Percentiles rank a stretch among this genome's conserved stretches.
Conservation (phyloP, 2,888 invertebrate genomes). For the Torymus texanus region DNA sequence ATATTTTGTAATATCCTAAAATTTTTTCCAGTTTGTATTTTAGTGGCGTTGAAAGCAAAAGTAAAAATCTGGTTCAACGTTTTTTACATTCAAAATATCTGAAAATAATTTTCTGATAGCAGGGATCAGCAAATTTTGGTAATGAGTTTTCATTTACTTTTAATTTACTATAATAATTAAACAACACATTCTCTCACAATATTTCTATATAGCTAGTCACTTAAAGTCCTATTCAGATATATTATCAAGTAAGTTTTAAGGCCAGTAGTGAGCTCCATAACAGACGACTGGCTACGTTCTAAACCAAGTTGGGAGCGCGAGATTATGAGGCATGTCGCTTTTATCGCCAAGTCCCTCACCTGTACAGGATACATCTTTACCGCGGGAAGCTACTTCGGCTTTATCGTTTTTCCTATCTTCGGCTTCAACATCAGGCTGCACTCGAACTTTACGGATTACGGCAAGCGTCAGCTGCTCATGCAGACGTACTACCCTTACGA, state of each 20-base stretch:
- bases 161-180: too few species aligned
- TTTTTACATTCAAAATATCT: not conserved
- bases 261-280: constrained; percentile 9
- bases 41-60: not conserved
- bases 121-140: too few species aligned
- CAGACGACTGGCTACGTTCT: not conserved
- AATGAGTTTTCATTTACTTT: too few species aligned
- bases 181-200: too few species aligned
- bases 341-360: not conserved
- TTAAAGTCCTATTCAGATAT: too few species aligned
- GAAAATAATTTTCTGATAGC: too few species aligned
- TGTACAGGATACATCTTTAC: not conserved
- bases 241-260: constrained; percentile 1
- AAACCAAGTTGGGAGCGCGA: not conserved
- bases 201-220: too few species aligned
- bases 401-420: not conserved
- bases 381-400: not conserved
- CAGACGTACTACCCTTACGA: constrained; percentile 35
- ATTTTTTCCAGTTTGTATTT: not conserved
- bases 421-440: constrained; percentile 2
- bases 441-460: constrained; percentile 27
- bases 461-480: not conserved
- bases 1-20: not conserved
- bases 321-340: constrained; percentile 1
- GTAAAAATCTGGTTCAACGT: not conserved